phyloP scores from a whole-genome alignment of 2,888 invertebrate species.

The Apamea anceps region DNA sequence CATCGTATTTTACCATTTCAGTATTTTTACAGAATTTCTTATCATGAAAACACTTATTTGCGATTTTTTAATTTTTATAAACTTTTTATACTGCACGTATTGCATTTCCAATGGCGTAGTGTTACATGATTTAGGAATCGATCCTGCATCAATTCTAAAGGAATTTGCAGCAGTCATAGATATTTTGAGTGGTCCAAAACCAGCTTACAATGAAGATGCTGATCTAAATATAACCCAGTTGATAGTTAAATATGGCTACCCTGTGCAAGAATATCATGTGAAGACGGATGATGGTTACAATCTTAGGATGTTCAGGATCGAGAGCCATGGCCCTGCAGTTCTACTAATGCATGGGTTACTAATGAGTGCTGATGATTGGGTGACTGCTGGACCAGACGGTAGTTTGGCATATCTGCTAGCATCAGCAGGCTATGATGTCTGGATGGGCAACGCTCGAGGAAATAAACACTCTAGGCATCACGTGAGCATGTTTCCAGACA shows the following conservation, averaged over 20 bases:
- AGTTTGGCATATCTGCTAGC: slow-evolving; percentile 90
- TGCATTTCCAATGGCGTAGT: slow-evolving; percentile 24
- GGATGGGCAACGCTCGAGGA: slow-evolving; percentile 94
- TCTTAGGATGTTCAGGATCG: slow-evolving; percentile 59
- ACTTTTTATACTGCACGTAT: slow-evolving; percentile 7
- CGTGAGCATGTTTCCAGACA: slow-evolving; percentile 71
- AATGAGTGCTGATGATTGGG: slow-evolving; percentile 92
- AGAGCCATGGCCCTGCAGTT: slow-evolving; percentile 79
- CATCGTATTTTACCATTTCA: slow-evolving; percentile 16
- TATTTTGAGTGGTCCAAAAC: slow-evolving; percentile 26
- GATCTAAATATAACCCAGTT: slow-evolving; percentile 56
- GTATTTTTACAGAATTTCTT: slow-evolving; percentile 7
- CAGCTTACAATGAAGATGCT: slow-evolving; percentile 47
- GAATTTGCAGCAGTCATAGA: slow-evolving; percentile 36
- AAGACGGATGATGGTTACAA: slow-evolving; percentile 67
- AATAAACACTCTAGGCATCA: slow-evolving; percentile 91
- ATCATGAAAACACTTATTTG: slow-evolving; percentile 33
- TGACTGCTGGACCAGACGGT: slow-evolving; percentile 90
- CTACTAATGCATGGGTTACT: slow-evolving; percentile 94
- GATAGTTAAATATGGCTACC: slow-evolving; percentile 42
- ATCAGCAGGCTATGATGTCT: slow-evolving; percentile 92
- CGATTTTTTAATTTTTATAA: slow-evolving; percentile 17
- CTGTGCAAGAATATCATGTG: slow-evolving; percentile 55
- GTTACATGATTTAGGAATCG: slow-evolving; percentile 23
- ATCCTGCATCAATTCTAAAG: slow-evolving; percentile 25